These are phyloP conservation scores for Silurus lanzhouensis DNA, from an alignment of 2,797 vertebrate species.

Conservation along the genomic window DNA sequence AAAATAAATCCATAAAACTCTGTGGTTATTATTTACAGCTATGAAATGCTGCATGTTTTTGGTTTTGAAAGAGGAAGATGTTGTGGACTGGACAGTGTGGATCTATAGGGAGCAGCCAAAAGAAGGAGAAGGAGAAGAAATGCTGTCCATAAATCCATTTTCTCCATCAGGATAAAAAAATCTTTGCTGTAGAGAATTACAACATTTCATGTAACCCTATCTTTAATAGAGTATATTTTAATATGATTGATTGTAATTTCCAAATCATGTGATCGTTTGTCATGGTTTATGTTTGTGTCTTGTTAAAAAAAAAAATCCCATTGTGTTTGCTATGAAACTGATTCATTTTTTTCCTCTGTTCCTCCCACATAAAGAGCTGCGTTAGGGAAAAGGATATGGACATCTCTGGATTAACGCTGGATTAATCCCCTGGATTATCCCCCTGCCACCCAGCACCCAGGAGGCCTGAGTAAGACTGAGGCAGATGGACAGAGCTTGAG, in stretches of 20 bases:
- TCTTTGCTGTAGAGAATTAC: background rate
- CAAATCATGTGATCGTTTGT: no score
- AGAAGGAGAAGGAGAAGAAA: no score
- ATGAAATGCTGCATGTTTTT: background rate
- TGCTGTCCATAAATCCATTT: background rate
- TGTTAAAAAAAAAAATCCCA: background rate
- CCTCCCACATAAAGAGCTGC: constrained; percentile 47
- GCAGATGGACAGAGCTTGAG: constrained; percentile 49
- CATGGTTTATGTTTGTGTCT: no score
- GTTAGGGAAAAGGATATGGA: constrained; percentile 64
- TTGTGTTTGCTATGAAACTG: background rate
- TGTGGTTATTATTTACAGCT: background rate
- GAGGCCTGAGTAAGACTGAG: constrained; percentile 61
- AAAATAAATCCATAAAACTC: background rate
- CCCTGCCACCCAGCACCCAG: constrained; percentile 64
- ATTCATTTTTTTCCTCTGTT: constrained; percentile 23
- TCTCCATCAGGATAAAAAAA: background rate
- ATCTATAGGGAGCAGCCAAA: no score
- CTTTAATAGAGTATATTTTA: no score
- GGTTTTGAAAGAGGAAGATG: no score
- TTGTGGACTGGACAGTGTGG: no score
- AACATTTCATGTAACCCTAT: background rate
- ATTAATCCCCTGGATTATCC: constrained; percentile 77
- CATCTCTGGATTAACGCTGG: constrained; percentile 67
- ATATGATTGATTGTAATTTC: no score